Conservation (phyloP, 2,888 invertebrate genomes). For the Bimastos eiseni region DNA sequence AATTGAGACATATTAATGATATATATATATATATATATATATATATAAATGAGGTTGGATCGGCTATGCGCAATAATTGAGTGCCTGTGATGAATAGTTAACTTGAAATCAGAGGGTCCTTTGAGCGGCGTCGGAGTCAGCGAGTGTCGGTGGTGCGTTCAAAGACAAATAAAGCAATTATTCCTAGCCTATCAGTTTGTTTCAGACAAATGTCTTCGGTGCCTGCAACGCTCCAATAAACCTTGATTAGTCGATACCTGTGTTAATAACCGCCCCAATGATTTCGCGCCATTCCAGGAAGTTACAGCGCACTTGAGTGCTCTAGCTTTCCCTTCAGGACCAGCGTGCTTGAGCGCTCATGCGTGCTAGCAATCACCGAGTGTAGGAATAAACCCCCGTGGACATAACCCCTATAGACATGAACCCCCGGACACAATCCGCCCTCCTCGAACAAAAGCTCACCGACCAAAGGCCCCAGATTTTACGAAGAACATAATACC, state of each 20-base stretch:
- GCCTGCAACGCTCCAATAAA: neutral
- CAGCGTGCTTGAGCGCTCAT: neutral
- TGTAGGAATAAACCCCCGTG: too few relatives aligned
- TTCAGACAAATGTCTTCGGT: constrained; percentile 6
- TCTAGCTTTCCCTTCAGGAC: neutral
- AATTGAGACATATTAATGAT: neutral
- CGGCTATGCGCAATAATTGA: neutral
- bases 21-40: too few relatives aligned
- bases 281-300: neutral
- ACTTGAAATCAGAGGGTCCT: neutral
- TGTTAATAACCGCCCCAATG: neutral
- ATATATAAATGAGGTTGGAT: neutral
- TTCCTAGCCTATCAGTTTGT: neutral
- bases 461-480: too few relatives aligned
- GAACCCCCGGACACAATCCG: too few relatives aligned
- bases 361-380: neutral
- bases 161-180: constrained; percentile 13
- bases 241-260: constrained; percentile 13
- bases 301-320: neutral
- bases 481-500: too few relatives aligned
- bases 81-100: neutral
- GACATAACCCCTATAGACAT: too few relatives aligned
- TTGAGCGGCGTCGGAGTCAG: neutral
- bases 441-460: too few relatives aligned
- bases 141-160: neutral